Evolutionary conservation across 2,888 invertebrate species (phyloP), one percentile per base, ranked within the genome.

Genomic region (Macrosoma leucophasiata): DNA sequence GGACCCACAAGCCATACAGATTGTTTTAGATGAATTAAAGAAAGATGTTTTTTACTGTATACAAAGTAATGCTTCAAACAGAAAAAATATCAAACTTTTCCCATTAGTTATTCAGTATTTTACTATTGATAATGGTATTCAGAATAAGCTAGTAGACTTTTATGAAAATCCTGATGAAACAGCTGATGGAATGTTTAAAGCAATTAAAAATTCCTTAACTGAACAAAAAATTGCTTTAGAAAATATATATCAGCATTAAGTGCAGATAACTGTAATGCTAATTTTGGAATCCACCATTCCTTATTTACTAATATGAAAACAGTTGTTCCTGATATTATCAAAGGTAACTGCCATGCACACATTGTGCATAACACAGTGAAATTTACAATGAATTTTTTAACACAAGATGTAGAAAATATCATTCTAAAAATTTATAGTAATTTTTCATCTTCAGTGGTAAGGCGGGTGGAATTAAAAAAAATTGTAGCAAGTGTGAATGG

Each of bases 231-330:
- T 60, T 8, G 39, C 50, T 15, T 57, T 55, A 22, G 8, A 18
- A 15, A 50, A 38, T 24, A 40, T 33, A 41, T 60, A 36, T 57
- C 58, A 46, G 53, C 50, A 3, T 27, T 62, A 7, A 63, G 60
- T 49, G 60, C 59, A 29, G 58, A 60, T 30, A 58, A 61, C 41
- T 43, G 40, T 4, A 62, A 61, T 50, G 44, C 56, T n/a, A 60
- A 60, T 57, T 60, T 56, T 53, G 48, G 45, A 3, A 14, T 40
- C 12, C 9, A 53, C 27, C 49, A 52, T 31, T 55, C 48, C n/a
- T 43, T 52, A 27, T 55, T 20, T 12, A 52, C 38, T 29, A 53
- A 52, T 34, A 51, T 54, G 9, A 20, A 21, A 46, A 9, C 43
- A 12, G 28, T 41, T 7, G 46, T 48, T 8, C 48, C 53, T 9